Evolutionary conservation across 2,113 vertebrate species (phyloP).

Genomic region (Phylloscopus trochilus): DNA sequence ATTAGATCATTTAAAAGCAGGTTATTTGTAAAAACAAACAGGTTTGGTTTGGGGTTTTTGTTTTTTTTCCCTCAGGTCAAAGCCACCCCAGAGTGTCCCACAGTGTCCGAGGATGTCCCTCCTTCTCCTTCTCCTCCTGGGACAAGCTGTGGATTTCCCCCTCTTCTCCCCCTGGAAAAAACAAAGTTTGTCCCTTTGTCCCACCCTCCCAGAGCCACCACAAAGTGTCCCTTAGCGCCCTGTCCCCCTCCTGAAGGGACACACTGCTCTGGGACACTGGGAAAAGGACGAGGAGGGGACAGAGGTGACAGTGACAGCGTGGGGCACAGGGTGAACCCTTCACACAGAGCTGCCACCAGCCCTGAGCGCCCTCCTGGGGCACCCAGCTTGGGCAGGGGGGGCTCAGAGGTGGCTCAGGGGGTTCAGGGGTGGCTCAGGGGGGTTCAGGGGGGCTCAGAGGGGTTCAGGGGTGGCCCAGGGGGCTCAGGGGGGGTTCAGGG

Average conservation of each 20-base stretch:
- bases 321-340: background rate
- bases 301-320: background rate
- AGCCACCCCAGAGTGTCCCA: no score
- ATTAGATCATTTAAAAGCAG: conserved; percentile 4
- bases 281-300: background rate
- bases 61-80: background rate
- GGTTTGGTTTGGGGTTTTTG: background rate
- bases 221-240: background rate
- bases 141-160: no score
- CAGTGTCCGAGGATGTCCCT: background rate
- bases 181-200: background rate
- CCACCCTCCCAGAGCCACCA: background rate
- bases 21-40: background rate
- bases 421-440: no score
- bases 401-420: no score
- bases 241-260: background rate
- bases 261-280: background rate
- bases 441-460: no score
- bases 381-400: no score
- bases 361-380: background rate
- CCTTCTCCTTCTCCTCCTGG: no score
- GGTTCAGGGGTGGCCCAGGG: background rate
- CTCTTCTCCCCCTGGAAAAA: background rate
- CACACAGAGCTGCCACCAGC: background rate
- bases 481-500: no score